A percentile compares a stretch with the other conserved stretches of the same genome.
These are phyloP conservation scores for Xylocampa areola DNA, from an alignment of 2,888 invertebrate genomes.

Conservation along the genomic window DNA sequence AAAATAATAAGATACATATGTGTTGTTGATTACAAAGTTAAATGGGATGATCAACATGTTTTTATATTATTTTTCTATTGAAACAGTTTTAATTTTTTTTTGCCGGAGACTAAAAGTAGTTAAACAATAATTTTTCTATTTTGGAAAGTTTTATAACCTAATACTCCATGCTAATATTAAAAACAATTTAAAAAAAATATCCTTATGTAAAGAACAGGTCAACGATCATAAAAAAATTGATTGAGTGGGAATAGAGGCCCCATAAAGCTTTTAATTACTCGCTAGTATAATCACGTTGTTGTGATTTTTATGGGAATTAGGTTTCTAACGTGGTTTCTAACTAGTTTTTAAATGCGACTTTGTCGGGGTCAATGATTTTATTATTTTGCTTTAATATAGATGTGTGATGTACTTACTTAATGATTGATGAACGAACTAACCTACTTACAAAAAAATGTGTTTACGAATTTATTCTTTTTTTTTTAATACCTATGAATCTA, in stretches of 20 bases:
- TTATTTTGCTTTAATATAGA: background rate
- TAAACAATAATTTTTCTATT: slow-evolving; percentile 9
- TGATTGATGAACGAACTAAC: no score
- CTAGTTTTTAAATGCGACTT: slow-evolving; percentile 3
- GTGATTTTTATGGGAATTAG: slow-evolving; percentile 26
- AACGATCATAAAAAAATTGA: slow-evolving; percentile 51
- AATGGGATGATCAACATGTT: slow-evolving; percentile 21
- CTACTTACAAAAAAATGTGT: no score
- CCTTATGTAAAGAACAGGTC: slow-evolving; percentile 60
- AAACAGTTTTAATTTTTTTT: no score
- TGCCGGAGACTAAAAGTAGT: slow-evolving; percentile 12
- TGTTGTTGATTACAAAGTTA: slow-evolving; percentile 37
- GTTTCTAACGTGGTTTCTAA: no score
- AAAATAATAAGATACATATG: slow-evolving; percentile 54
- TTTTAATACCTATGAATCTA: no score
- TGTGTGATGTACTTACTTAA: background rate
- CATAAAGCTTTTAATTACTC: slow-evolving; percentile 42
- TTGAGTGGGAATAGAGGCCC: slow-evolving; percentile 51
- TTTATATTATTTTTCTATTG: background rate
- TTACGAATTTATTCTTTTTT: no score
- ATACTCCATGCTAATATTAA: no score
- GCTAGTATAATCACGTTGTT: slow-evolving; percentile 16
- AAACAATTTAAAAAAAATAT: slow-evolving; percentile 45
- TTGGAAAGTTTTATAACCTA: slow-evolving; percentile 22
- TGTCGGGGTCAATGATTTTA: slow-evolving; percentile 1